These are phyloP conservation scores for Malacoctenus gilli DNA, from an alignment of 2,797 vertebrate genomes.

Conservation along the genomic window DNA sequence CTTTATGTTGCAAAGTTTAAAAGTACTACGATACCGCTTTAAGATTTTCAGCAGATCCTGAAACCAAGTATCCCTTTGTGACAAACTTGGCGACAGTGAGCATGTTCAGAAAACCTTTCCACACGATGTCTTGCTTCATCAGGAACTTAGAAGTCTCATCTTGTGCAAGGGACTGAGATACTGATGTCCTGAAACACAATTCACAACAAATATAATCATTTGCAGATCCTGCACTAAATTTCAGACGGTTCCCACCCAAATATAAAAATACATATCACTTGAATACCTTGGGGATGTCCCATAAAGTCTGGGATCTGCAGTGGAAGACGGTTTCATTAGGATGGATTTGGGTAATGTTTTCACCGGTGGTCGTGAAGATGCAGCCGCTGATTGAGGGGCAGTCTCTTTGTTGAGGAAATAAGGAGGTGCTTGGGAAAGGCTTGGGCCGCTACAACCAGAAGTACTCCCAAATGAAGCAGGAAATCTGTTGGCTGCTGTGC, in stretches of 20 bases:
- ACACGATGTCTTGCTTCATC: slow-evolving; percentile 88
- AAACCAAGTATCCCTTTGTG: slow-evolving; percentile 94
- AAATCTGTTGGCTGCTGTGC: slow-evolving; percentile 82
- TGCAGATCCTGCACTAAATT: too few species aligned
- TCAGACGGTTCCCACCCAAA: too few species aligned
- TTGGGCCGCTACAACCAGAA: slow-evolving; percentile 36
- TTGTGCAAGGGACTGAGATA: slow-evolving; percentile 80
- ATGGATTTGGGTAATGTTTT: slow-evolving; percentile 88
- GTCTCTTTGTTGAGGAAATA: slow-evolving; percentile 58
- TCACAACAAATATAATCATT: slow-evolving; percentile 21
- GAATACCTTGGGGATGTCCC: slow-evolving; percentile 82
- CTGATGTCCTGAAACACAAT: slow-evolving; percentile 82
- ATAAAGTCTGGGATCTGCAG: slow-evolving; percentile 84
- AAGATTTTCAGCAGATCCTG: slow-evolving; percentile 90
- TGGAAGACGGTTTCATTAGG: slow-evolving; percentile 87
- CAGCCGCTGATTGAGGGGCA: slow-evolving; percentile 52
- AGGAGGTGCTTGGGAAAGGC: slow-evolving; percentile 35
- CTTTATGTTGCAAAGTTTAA: background rate
- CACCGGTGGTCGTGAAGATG: slow-evolving; percentile 44
- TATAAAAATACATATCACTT: too few species aligned
- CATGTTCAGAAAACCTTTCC: slow-evolving; percentile 99
- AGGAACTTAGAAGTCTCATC: slow-evolving; percentile 88
- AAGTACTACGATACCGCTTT: slow-evolving; percentile 83
- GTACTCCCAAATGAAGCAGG: slow-evolving; percentile 25
- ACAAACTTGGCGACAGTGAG: slow-evolving; percentile 95